A percentile compares a stretch with the other conserved stretches of the same genome.
These are phyloP conservation scores for Spondyliosoma cantharus DNA, from an alignment of 2,797 vertebrate genomes.

Conservation along the genomic window DNA sequence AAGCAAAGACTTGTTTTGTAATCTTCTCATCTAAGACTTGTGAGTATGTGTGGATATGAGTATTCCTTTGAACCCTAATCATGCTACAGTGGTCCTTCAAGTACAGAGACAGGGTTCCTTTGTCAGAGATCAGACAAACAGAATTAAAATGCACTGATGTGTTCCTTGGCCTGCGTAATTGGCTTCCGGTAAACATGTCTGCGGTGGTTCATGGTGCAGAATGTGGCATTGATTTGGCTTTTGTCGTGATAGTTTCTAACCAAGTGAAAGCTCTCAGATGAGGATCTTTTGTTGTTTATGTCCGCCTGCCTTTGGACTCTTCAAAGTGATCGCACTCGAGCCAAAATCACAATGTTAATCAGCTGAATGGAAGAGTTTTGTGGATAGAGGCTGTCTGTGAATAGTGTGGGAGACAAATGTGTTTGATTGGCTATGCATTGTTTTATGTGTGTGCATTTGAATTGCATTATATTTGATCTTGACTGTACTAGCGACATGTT, in stretches of 20 bases:
- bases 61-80: conserved; percentile 11
- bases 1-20: conserved; percentile 1
- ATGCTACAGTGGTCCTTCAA: neutral
- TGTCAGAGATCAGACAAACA: conserved; percentile 64
- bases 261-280: conserved; percentile 44
- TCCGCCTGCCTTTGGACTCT: conserved; percentile 20
- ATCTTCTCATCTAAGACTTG: conserved; percentile 28
- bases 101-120: conserved; percentile 16
- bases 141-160: conserved; percentile 40
- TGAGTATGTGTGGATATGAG: neutral
- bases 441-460: conserved; percentile 2
- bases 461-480: neutral
- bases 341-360: conserved; percentile 22
- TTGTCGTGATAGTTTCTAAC: conserved; percentile 43
- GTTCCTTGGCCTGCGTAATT: conserved; percentile 52
- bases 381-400: conserved; percentile 18
- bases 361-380: conserved; percentile 30
- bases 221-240: conserved; percentile 62
- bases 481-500: neutral
- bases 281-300: conserved; percentile 51
- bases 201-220: conserved; percentile 31
- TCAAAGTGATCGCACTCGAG: conserved; percentile 16
- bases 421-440: neutral
- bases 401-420: neutral
- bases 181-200: conserved; percentile 59